Base-by-base conservation (phyloP, 2,113 vertebrate species). In the Girardinichthys multiradiatus region DNA sequence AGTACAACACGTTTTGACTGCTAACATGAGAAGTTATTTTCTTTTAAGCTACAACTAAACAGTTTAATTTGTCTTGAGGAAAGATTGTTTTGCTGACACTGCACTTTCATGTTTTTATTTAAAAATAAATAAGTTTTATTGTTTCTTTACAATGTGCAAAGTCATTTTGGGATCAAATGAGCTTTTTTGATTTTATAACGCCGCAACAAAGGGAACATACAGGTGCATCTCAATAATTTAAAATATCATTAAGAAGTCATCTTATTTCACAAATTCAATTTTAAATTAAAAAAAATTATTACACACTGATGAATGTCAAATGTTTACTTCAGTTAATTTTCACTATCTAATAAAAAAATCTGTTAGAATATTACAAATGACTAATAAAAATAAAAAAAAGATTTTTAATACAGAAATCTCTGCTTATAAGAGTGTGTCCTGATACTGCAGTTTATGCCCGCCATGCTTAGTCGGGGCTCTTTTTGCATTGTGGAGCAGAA, bases 101-200 rank as follows among this genome's bases (percentile, higher is more conserved):
- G 72, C 86, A 91, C 90, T 89, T 92, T 91, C 28, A 63, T 80
- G 19, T 78, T 85, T 92, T 93, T 93, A 83, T 84, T 87, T 87
- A 68, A 65, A 80, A 91, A 86, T 94, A 94, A 95, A 95, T 90
- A 90, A 35, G 61, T 39, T 86, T 79, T 57, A 68, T 14, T 17
- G 3, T 54, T 64, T 57, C n/a, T 57, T 37, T 3, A 64, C 24
- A 65, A 77, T 24, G 4, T 70, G 62, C 4, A 28, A 64, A 51
- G 57, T 39, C 19, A 19, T 15, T 54, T 54, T 42, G 7, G 21
- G 51, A 71, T 70, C 39, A 73, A 64, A 48, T 59, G 54, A 33
- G 37, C 13, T 64, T 64, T 10, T 31, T 54, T 54, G 7, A 2
- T 24, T 54, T 21, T 24, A 51, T 21, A 51, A 51, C 8, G 7